Conservation (phyloP, 2,797 vertebrate species). For the Hydrolagus colliei region DNA sequence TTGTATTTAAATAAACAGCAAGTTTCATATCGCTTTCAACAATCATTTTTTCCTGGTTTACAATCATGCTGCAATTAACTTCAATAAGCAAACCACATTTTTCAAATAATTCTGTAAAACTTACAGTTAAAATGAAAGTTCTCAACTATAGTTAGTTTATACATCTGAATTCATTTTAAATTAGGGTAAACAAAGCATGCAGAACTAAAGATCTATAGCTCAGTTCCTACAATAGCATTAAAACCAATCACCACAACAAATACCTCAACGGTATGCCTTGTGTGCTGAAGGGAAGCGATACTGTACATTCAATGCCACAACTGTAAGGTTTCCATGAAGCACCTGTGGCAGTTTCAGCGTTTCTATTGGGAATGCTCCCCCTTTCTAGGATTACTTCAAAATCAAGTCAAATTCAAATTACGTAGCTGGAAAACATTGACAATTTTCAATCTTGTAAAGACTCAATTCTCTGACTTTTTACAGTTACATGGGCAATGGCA, state of each 20-base stretch:
- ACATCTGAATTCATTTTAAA: constrained; percentile 67
- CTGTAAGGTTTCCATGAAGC: constrained; percentile 99
- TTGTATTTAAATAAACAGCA: constrained; percentile 6
- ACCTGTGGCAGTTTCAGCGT: constrained; percentile 99
- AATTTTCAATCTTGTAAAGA: constrained; percentile 42
- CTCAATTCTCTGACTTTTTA: constrained; percentile 70
- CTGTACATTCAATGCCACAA: constrained; percentile 99
- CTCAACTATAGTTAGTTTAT: constrained; percentile 94
- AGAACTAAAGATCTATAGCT: constrained; percentile 89
- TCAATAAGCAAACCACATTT: constrained; percentile 60
- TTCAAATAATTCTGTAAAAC: constrained; percentile 52
- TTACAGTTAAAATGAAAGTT: constrained; percentile 70
- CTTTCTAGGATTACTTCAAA: constrained; percentile 99
- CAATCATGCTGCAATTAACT: constrained; percentile 73
- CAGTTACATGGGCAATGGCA: constrained; percentile 90
- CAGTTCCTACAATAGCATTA: constrained; percentile 95
- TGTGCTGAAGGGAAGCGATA: constrained; percentile 92
- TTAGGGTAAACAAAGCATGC: constrained; percentile 98
- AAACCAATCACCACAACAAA: constrained; percentile 96
- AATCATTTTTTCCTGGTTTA: constrained; percentile 47
- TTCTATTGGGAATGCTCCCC: constrained; percentile 98
- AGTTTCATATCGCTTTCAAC: constrained; percentile 39
- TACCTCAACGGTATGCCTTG: constrained; percentile 94
- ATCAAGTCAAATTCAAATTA: constrained; percentile 99
- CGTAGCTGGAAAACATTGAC: constrained; percentile 99